Conservation (phyloP, 2,797 vertebrate genomes). For the Trematomus bernacchii region DNA sequence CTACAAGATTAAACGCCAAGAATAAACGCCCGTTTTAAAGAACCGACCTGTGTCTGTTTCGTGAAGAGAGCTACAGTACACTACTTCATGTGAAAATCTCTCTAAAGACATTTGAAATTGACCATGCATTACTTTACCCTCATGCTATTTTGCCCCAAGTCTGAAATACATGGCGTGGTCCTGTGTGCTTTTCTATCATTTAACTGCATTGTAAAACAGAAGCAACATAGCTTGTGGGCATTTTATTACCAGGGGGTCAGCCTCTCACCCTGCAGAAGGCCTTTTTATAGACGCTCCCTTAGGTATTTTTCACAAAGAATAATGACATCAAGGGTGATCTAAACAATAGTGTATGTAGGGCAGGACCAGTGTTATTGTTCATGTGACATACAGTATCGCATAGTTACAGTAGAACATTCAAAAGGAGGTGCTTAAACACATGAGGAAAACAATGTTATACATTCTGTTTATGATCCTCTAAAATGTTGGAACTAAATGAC, state of each 20-base stretch:
- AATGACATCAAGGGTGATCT: conserved; percentile 32
- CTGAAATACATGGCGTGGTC: not conserved
- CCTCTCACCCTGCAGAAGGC: conserved; percentile 14
- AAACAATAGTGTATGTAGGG: conserved; percentile 39
- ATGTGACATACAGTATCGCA: conserved; percentile 1
- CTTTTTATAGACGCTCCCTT: conserved; percentile 39
- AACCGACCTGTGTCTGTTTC: too few relatives aligned
- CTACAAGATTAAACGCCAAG: too few relatives aligned
- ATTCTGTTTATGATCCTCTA: not conserved
- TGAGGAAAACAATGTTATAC: not conserved
- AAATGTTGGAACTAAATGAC: not conserved
- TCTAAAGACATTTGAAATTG: conserved; percentile 4
- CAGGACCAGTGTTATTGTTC: not conserved
- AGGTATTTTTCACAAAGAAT: conserved; percentile 36
- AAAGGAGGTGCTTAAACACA: not conserved
- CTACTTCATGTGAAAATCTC: conserved; percentile 7
- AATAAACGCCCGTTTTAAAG: too few relatives aligned
- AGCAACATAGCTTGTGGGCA: not conserved
- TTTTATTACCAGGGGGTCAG: conserved; percentile 27
- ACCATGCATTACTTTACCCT: not conserved
- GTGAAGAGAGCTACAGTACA: too few relatives aligned
- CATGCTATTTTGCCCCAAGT: not conserved
- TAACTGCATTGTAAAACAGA: conserved; percentile 10
- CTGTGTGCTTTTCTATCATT: conserved; percentile 16
- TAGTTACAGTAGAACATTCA: not conserved